A percentile compares a stretch with the other conserved stretches of the same genome.
These are phyloP conservation scores for Chamaetylas fuelleborni DNA, from an alignment of 2,113 vertebrate species.

Conservation along the genomic window DNA sequence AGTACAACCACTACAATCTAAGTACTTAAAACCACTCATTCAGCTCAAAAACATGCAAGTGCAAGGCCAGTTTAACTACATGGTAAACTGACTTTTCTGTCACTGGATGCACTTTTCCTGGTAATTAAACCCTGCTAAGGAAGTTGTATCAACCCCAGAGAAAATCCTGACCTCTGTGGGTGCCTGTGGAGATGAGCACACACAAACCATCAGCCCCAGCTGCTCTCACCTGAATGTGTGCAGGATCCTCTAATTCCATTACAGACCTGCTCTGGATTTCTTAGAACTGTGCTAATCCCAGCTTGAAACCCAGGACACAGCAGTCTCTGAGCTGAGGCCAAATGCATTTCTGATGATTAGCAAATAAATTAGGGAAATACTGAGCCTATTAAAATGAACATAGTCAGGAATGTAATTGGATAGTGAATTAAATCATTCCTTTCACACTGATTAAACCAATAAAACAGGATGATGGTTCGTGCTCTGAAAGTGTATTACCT, in stretches of 20 bases:
- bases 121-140: background rate
- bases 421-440: constrained; percentile 32
- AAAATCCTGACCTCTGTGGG: background rate
- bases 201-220: background rate
- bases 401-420: constrained; percentile 13
- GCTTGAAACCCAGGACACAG: background rate
- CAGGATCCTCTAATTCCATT: background rate
- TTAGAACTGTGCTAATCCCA: constrained; percentile 2
- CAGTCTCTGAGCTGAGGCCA: constrained; percentile 30
- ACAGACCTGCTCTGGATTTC: background rate
- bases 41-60: background rate
- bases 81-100: background rate
- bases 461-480: background rate
- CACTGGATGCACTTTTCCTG: background rate
- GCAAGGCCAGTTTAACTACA: background rate
- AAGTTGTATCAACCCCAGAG: background rate
- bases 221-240: background rate
- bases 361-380: constrained; percentile 51
- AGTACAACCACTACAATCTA: background rate
- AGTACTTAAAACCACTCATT: background rate
- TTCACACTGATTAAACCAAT: constrained; percentile 40
- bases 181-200: background rate
- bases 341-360: constrained; percentile 46
- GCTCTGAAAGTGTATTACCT: background rate
- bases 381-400: constrained; percentile 30